Conservation (phyloP, 1,140 invertebrate genomes). For the Lycorma delicatula region DNA sequence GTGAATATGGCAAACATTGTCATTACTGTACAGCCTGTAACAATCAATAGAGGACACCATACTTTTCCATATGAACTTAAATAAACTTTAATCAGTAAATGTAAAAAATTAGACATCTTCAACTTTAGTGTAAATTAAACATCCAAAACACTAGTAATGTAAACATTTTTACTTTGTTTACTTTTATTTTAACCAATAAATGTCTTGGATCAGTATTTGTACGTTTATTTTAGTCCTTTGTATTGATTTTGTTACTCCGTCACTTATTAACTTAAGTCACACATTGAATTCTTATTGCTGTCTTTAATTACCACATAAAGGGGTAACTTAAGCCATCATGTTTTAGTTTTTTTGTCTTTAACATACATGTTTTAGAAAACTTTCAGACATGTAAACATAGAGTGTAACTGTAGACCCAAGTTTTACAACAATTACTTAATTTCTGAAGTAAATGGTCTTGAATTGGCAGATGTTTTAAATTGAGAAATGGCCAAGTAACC, state of each 20-base stretch:
- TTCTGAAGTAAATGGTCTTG: background rate
- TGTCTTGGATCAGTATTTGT: no score
- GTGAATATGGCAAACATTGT: background rate
- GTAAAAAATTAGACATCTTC: no score
- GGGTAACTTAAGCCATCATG: background rate
- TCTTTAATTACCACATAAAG: no score
- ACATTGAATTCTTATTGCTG: no score
- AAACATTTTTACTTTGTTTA: background rate
- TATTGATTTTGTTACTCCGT: no score
- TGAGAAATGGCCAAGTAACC: background rate
- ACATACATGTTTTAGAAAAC: no score
- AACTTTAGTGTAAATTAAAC: background rate
- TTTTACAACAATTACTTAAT: background rate
- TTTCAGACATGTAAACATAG: no score
- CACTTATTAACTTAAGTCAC: no score
- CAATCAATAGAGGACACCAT: background rate
- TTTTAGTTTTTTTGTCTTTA: background rate
- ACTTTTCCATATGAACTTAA: background rate
- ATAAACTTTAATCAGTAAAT: background rate
- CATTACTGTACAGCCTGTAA: background rate
- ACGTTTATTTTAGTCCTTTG: no score
- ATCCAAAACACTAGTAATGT: background rate
- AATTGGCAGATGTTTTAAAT: background rate
- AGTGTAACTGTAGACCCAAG: slow-evolving; percentile 1
- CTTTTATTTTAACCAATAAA: no score